These are phyloP conservation scores for Erythrocebus patas DNA, from an alignment of 2,113 vertebrate genomes.

Conservation along the genomic window DNA sequence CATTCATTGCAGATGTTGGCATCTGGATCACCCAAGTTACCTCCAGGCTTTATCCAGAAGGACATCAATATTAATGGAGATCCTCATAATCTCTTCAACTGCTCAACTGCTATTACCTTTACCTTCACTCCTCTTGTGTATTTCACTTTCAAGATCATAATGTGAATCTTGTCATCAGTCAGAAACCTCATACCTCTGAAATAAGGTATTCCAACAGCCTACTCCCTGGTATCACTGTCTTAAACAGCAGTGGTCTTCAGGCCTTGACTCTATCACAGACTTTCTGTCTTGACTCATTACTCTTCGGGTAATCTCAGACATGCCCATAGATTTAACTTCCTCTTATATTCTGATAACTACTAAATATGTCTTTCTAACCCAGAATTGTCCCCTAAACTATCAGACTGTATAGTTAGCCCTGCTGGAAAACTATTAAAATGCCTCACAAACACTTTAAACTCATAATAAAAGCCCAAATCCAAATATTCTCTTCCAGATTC, in stretches of 20 bases:
- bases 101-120: not conserved
- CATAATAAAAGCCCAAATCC: not conserved
- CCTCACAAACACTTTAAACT: not conserved
- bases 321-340: not conserved
- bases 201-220: not conserved
- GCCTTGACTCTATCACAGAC: not conserved
- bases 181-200: not conserved
- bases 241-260: not conserved
- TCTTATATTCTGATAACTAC: not conserved
- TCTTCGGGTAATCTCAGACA: not conserved
- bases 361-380: not conserved
- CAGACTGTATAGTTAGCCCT: not conserved
- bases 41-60: not conserved
- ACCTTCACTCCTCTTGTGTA: not conserved
- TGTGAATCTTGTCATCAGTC: not conserved
- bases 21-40: not conserved
- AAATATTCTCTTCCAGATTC: not conserved
- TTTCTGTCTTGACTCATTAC: not conserved
- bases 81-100: not conserved
- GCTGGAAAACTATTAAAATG: not conserved
- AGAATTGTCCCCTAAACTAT: not conserved
- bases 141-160: not conserved
- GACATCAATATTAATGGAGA: not conserved
- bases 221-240: not conserved
- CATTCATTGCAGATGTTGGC: not conserved